These are phyloP conservation scores for Glaucomys volans DNA, from an alignment of 2,113 vertebrate species.

Conservation along the genomic window DNA sequence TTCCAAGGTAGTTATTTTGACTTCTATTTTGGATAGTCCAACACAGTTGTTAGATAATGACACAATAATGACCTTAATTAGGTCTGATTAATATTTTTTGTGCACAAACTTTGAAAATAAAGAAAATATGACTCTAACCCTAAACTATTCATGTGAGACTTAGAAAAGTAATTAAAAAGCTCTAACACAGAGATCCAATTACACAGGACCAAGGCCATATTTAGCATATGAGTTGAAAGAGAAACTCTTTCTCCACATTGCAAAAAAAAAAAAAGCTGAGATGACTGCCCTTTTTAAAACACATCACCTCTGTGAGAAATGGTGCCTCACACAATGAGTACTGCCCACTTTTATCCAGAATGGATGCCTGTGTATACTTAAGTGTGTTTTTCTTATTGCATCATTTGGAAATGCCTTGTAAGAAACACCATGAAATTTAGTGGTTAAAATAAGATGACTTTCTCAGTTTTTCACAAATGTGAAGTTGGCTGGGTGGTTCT, in stretches of 20 bases:
- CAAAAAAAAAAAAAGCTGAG: not conserved
- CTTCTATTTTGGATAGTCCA: not conserved
- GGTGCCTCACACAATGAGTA: not conserved
- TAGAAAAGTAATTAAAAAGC: not conserved
- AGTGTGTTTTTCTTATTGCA: not conserved
- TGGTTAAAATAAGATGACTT: not conserved
- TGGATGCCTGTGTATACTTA: not conserved
- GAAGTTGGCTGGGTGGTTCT: not conserved
- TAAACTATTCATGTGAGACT: not conserved
- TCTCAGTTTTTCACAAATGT: conserved; percentile 1
- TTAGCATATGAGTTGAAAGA: not conserved
- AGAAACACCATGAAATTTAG: not conserved
- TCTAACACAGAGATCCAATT: not conserved
- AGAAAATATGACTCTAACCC: not conserved
- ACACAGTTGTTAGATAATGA: not conserved
- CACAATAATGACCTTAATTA: not conserved
- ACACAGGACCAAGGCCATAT: not conserved
- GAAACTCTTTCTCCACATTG: not conserved
- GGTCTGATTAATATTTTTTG: not conserved
- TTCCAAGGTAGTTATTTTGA: not conserved
- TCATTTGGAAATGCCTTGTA: not conserved
- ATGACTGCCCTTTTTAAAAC: not conserved
- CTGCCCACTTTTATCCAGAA: not conserved
- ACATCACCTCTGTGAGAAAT: not conserved
- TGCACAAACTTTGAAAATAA: not conserved